Evolutionary conservation across 2,113 vertebrate species (phyloP), one percentile per base, ranked within the genome.

Genomic region (Excalfactoria chinensis): DNA sequence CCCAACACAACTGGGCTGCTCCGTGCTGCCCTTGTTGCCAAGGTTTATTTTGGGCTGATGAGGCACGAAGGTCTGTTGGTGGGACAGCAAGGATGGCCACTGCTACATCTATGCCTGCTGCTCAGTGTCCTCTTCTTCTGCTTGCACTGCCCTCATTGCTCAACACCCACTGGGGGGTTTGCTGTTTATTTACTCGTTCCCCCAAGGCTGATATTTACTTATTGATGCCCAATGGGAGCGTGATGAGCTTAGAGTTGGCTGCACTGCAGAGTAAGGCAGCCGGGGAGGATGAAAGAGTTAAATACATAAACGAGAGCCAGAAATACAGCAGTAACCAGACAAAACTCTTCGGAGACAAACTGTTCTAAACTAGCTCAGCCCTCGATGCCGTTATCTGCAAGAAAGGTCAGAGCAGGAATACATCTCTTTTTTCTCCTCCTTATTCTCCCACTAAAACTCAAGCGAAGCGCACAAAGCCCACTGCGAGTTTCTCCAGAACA

Each of bases 311-410:
- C 4, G 11, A 81, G 86, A 93, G 86, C 91, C 92, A 94, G 93
- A 95, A 93, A 93, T 90, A 91, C 8, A 87, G 94, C 21, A 0
- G 78, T 87, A 94, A 91, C 35, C 0, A 60, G 88, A 91, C 95
- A 92, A 95, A 93, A 93, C 86, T 94, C 95, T 92, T 94, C 66
- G 62, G 85, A 95, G 89, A 93, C 90, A 96, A 93, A 91, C 91
- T 93, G 91, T 90, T 94, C 89, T 90, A 87, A 95, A 93, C 78
- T 71, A 93, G 64, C 91, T 95, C 87, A 89, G 89, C 74, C 91
- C 93, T 85, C 8, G 32, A 83, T 68, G 87, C 89, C 83, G 87
- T 91, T 93, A 94, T 93, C 94, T 83, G 82, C 49, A 80, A 91
- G 84, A 82, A 80, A 81, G 88, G 80, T 90, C 93, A 94, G 93